Percentiles rank a stretch among this genome's conserved stretches.
Evolutionary conservation across 35 echinoderm and acorn worm species (phyloP).

Genomic region (Anneissia japonica): DNA sequence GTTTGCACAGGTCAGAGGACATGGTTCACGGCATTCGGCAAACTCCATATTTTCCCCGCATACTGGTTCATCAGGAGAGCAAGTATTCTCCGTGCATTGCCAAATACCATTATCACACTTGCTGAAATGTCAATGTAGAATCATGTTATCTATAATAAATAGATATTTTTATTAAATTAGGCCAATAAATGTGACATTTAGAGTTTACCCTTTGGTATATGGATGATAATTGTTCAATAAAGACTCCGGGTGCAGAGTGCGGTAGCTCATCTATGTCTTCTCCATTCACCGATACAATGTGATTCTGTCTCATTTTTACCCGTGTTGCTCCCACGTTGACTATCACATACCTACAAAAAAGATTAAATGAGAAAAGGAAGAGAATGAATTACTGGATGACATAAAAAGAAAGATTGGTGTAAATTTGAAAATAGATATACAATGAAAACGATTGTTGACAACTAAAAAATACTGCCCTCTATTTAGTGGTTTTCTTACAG

Average conservation of each 20-base stretch:
- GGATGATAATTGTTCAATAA: neutral
- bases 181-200: too few species aligned
- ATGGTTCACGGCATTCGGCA: neutral
- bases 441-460: too few species aligned
- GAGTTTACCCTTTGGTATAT: neutral
- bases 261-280: neutral
- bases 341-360: neutral
- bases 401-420: too few species aligned
- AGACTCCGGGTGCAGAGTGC: neutral
- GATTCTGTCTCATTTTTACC: neutral
- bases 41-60: constrained; percentile 12
- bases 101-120: neutral
- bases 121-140: neutral
- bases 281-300: neutral
- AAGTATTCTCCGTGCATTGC: neutral
- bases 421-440: too few species aligned
- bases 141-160: too few species aligned
- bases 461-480: too few species aligned
- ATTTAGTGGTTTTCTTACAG: too few species aligned
- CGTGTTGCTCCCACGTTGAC: neutral
- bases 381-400: too few species aligned
- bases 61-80: neutral
- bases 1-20: constrained; percentile 9
- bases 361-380: too few species aligned
- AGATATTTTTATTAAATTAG: too few species aligned